Base-by-base conservation (phyloP, 2,888 invertebrate species). In the Tuberolachnus salignus region DNA sequence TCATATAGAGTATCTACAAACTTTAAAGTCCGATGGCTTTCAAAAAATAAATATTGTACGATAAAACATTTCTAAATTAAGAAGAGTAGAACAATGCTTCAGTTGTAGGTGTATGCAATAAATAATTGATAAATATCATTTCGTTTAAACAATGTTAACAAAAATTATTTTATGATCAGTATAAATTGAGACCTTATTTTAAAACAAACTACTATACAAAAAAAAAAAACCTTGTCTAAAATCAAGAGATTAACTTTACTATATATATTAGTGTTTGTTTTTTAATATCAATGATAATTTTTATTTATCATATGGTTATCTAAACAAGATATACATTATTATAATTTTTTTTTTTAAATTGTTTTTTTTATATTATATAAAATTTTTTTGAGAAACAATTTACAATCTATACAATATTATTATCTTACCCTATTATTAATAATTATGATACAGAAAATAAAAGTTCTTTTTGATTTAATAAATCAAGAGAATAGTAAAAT, bases 51-150 rank as follows among this genome's bases (percentile, higher is more conserved):
- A 11, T 21, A 44, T 13, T 11, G 19, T 0, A 19, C 19, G 6
- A 46, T 21, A 13, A 64, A 64, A 8, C 21, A 46, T 6, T 21
- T n/a, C n/a, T 34, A 6, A 34, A 6, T 11, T 55, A 21, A 21
- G 19, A 55, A 21, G 8, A 55, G 11, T 21, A 55, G 21, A 55
- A 21, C 1, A 55, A 55, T 55, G 21, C 26, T 63, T 73, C 73
- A 73, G 63, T 73, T 73, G 63, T 51, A 49, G 49, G 63, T 64
- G 44, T 42, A 73, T 73, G 63, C 21, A 63, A 73, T 34, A 42
- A 42, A 53, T 19, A 53, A 73, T 73, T 63, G 63, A 23, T 34
- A 10, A 16, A 53, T 21, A 3, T 51, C 51, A 51, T 73, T 11
- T 63, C 2, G 1, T n/a, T 34, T 63, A 34, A 34, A 34, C 6